phyloP scores from a whole-genome alignment of 2,888 invertebrate species.

The Apotomis betuletana region DNA sequence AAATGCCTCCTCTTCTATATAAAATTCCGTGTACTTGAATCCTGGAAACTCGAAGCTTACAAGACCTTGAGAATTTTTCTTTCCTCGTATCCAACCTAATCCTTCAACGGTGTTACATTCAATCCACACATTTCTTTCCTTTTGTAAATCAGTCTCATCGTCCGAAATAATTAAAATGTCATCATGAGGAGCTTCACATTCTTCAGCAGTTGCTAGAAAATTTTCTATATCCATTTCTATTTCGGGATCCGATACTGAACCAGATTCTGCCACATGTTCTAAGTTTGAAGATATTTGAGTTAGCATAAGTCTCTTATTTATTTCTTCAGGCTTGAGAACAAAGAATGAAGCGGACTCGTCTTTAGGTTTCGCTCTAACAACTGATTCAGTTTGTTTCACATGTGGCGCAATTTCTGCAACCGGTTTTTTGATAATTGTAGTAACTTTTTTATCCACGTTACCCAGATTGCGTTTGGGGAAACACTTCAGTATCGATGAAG shows the following conservation, averaged over 20 bases:
- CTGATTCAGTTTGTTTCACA: constrained; percentile 54
- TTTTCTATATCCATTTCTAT: constrained; percentile 59
- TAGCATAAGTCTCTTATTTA: constrained; percentile 61
- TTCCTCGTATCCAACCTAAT: constrained; percentile 66
- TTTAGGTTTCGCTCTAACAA: constrained; percentile 36
- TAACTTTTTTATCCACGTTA: neutral
- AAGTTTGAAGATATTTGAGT: constrained; percentile 44
- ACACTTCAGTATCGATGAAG: constrained; percentile 5
- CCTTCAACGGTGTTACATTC: constrained; percentile 60
- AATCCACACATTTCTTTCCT: constrained; percentile 57
- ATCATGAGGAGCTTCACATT: constrained; percentile 48
- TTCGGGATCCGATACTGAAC: constrained; percentile 30
- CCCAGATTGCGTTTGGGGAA: constrained; percentile 3
- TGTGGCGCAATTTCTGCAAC: constrained; percentile 59
- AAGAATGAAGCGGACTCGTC: constrained; percentile 55
- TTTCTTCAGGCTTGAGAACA: constrained; percentile 77
- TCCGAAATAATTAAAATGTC: constrained; percentile 54
- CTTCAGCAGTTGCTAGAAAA: constrained; percentile 54
- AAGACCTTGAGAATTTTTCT: constrained; percentile 51
- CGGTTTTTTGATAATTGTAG: constrained; percentile 47
- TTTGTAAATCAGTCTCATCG: constrained; percentile 50
- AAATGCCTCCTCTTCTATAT: constrained; percentile 60
- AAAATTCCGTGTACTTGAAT: constrained; percentile 65
- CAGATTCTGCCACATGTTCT: constrained; percentile 10
- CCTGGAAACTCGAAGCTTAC: constrained; percentile 72